These are phyloP conservation scores for Reinhardtius hippoglossoides DNA, from an alignment of 2,113 vertebrate species.

Conservation along the genomic window DNA sequence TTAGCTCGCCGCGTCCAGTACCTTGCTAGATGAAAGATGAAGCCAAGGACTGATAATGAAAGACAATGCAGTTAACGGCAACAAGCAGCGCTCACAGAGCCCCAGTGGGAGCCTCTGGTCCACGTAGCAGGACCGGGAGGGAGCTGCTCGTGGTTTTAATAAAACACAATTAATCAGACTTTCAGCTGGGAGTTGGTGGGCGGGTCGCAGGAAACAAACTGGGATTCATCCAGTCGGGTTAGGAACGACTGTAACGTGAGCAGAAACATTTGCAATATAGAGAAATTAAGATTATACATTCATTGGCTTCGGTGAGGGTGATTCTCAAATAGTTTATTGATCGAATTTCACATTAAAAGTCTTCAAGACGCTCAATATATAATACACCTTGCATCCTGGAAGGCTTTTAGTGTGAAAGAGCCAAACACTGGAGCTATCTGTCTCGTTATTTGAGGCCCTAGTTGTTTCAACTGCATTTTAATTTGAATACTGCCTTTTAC, in stretches of 20 bases:
- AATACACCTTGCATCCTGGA: neutral
- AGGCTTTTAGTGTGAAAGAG: neutral
- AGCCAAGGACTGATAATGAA: constrained; percentile 71
- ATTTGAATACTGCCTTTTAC: neutral
- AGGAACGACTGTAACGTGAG: neutral
- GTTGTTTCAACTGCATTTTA: neutral
- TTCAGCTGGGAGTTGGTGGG: constrained; percentile 49
- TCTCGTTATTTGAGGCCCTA: neutral
- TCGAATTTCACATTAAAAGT: neutral
- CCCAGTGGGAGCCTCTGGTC: constrained; percentile 63
- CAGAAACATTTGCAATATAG: neutral
- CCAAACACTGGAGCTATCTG: neutral
- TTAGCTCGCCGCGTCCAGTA: constrained; percentile 60
- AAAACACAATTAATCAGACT: constrained; percentile 74
- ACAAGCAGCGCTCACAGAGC: constrained; percentile 47
- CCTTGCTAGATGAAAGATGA: constrained; percentile 70
- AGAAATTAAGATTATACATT: neutral
- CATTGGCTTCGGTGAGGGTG: no score
- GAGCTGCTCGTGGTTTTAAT: constrained; percentile 63
- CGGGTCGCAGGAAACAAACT: constrained; percentile 29
- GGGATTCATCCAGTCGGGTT: constrained; percentile 9
- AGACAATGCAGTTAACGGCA: constrained; percentile 71
- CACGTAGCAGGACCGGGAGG: constrained; percentile 32
- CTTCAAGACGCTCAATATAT: neutral
- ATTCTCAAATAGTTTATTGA: no score